Evolutionary conservation across 2,888 invertebrate species (phyloP), one percentile per base, ranked within the genome.

Genomic region (Elysia crispata): DNA sequence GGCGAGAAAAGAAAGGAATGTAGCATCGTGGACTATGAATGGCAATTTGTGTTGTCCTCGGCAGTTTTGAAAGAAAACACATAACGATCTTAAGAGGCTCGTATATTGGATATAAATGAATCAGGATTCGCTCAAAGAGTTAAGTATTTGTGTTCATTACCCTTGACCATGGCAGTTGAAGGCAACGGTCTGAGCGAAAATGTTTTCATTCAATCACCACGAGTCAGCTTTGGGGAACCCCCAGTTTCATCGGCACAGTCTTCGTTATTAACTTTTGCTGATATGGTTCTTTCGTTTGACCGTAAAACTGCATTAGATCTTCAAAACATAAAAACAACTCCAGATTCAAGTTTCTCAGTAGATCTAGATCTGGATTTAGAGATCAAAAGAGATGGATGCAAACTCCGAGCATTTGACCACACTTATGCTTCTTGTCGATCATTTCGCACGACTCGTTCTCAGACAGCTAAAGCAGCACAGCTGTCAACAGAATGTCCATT

Each of bases 21-120:
- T 72, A 49, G 80, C 80, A 80, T 80, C 80, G 80, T 80, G 80
- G 69, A 70, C 76, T 54, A 80, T 80, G 80, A 76, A 80, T 80
- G 80, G 76, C 80, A 80, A 76, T 80, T 72, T 28, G 31, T 23
- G 41, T 41, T 41, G 41, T 41, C 11, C 41, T 41, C 3, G 41
- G 11, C 41, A 41, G 41, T 6, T 6, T 11, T 11, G 5, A 41
- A 41, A 41, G 3, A 41, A 41, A 41, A 41, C 41, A 41, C 41
- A 41, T 41, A 3, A 41, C 41, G 41, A 6, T 41, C 41, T 41
- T 6, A 41, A 41, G 11, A 41, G 41, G 41, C 41, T 41, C 41
- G 11, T 41, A 41, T 11, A 41, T 41, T 41, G 41, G 41, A 41
- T 41, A 41, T 41, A 41, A 41, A 41, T 41, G 41, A 41, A 41